Evolutionary conservation across 2,797 vertebrate species (phyloP), one percentile per base, ranked within the genome.

Genomic region (Oreochromis mossambicus): DNA sequence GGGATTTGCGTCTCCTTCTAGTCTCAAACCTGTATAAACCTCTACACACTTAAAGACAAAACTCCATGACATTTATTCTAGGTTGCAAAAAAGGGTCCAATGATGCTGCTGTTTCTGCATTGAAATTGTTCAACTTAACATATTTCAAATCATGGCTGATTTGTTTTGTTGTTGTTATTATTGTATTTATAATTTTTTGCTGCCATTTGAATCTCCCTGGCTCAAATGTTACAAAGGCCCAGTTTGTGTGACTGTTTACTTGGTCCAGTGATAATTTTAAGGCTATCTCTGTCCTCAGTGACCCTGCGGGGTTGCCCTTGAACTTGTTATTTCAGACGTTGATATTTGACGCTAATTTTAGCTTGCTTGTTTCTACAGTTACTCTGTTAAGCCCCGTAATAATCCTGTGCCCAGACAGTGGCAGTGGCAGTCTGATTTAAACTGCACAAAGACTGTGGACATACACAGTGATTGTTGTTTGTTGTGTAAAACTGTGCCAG

Each of bases 261-360:
- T 19, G 24, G 46, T 82, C 29, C 56, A 83, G 36, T 80, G 81
- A 80, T 86, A 17, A 81, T 79, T 82, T 56, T 21, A 24, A 24
- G 41, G 56, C 82, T 90, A 78, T 92, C 81, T 93, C 83, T 88
- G 91, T 91, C 70, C 80, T 7, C 7, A 63, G 14, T 87, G 84
- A 88, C 86, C 84, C 73, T 66, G 76, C 6, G 3, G 70, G 78
- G 87, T 66, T 90, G 88, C 51, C 84, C 89, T 90, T 94, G 85
- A 82, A 79, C 66, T 52, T 87, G 83, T 88, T 93, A 78, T 92
- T 92, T 92, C 81, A 68, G 88, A 78, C 85, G 70, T 66, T 91
- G 92, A 88, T 91, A 90, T 92, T 83, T 89, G 79, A 79, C 78
- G 81, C 90, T 93, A 91, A 91, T 85, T 90, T 89, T 92, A 91